Evolutionary conservation across 2,888 invertebrate species (phyloP).

Genomic region (Calameuta pallipes): DNA sequence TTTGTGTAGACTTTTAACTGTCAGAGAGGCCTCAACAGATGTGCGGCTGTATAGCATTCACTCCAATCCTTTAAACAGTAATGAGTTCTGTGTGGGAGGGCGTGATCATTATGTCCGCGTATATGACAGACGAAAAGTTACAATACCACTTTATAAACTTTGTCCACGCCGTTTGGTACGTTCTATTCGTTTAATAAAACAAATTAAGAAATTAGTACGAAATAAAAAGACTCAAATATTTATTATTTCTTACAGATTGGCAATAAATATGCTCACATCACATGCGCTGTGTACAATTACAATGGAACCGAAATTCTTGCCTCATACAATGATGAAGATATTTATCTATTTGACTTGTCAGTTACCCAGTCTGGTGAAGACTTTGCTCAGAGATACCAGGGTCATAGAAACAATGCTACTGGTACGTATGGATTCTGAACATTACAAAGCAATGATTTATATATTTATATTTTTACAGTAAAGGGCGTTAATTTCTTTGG

Average conservation of each 20-base stretch:
- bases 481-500: conserved; percentile 97
- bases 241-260: conserved; percentile 32
- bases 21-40: conserved; percentile 70
- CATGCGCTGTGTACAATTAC: conserved; percentile 91
- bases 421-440: conserved; percentile 34
- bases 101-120: conserved; percentile 82
- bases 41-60: conserved; percentile 90
- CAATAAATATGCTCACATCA: conserved; percentile 75
- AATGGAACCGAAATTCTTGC: conserved; percentile 91
- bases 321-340: conserved; percentile 94
- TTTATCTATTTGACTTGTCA: conserved; percentile 85
- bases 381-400: conserved; percentile 71
- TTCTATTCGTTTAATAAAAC: background rate
- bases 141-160: conserved; percentile 71
- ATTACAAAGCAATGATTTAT: background rate
- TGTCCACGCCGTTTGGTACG: conserved; percentile 72
- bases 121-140: conserved; percentile 77
- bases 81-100: conserved; percentile 87
- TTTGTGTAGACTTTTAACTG: conserved; percentile 68
- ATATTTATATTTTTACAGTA: conserved; percentile 67
- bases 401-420: conserved; percentile 69
- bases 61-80: conserved; percentile 81
- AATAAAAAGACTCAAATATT: background rate
- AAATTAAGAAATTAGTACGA: background rate
- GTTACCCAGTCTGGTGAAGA: conserved; percentile 66